Percentiles rank a stretch among this genome's conserved stretches.
Evolutionary conservation across 2,888 invertebrate genomes (phyloP).

Genomic region (Catocala sponsa): DNA sequence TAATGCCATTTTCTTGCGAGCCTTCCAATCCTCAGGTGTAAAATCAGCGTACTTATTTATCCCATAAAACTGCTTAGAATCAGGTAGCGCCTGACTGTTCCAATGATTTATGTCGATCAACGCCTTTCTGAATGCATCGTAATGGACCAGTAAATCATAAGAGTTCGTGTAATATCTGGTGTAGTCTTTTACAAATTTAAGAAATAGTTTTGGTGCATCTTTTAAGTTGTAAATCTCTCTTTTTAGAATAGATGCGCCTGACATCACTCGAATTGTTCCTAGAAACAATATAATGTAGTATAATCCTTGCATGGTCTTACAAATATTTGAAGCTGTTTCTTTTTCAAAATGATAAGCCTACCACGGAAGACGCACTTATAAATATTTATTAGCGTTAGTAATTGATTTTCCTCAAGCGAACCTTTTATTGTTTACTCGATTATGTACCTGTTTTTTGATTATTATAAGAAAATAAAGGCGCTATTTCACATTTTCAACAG

Average conservation of each 20-base stretch:
- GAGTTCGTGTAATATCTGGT: conserved; percentile 13
- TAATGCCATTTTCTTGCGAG: neutral
- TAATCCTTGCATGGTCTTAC: neutral
- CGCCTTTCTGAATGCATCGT: conserved; percentile 22
- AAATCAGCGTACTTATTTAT: conserved; percentile 24
- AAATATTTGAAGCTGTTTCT: neutral
- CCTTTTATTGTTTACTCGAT: too few species aligned
- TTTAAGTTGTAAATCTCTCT: conserved; percentile 25
- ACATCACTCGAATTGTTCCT: neutral
- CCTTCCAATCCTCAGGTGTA: neutral
- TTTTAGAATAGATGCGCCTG: neutral
- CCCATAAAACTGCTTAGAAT: neutral
- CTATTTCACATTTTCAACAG: too few species aligned
- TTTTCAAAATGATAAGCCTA: neutral
- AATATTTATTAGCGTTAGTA: too few species aligned
- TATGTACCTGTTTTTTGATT: too few species aligned
- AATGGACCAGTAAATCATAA: conserved; percentile 17
- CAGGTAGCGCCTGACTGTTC: conserved; percentile 1
- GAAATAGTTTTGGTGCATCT: conserved; percentile 20
- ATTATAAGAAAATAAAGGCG: too few species aligned
- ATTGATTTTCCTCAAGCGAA: too few species aligned
- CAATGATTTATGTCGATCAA: conserved; percentile 19
- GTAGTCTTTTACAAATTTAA: conserved; percentile 9
- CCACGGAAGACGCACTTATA: too few species aligned
- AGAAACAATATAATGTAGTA: neutral